These are phyloP conservation scores for Cygnus buccinator DNA, from an alignment of 2,113 vertebrate genomes.

Conservation along the genomic window DNA sequence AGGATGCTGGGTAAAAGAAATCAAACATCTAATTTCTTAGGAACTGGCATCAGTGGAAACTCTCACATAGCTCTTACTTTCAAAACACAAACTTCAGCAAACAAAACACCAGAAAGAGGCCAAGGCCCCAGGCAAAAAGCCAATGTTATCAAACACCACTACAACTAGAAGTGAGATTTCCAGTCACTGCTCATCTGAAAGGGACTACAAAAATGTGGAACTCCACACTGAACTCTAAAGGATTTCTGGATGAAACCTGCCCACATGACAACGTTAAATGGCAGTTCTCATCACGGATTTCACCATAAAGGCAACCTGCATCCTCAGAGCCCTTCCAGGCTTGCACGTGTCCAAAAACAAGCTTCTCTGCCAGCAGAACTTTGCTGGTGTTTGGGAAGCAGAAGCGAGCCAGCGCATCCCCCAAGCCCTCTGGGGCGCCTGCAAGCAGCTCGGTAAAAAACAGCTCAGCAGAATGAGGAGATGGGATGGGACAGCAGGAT, in stretches of 20 bases:
- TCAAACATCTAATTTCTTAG: background rate
- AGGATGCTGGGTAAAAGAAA: background rate
- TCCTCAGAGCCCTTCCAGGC: background rate
- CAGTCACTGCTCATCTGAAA: background rate
- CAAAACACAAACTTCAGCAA: background rate
- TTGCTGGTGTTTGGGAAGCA: background rate
- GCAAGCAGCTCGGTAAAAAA: background rate
- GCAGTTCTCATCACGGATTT: background rate
- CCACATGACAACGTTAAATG: background rate
- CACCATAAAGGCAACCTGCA: background rate
- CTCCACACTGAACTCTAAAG: background rate
- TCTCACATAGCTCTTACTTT: background rate
- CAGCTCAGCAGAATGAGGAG: background rate
- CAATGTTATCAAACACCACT: background rate
- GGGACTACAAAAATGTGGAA: background rate
- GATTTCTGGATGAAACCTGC: background rate
- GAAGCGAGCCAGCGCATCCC: background rate
- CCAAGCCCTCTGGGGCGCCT: background rate
- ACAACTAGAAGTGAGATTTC: background rate
- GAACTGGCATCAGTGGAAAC: background rate
- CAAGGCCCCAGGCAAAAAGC: background rate
- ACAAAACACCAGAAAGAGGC: background rate
- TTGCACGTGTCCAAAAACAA: background rate
- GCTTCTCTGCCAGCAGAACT: background rate
- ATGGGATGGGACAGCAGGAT: background rate